Evolutionary conservation across 2,113 vertebrate species (phyloP), one percentile per base, ranked within the genome.

Genomic region (Atherinomorus stipes): DNA sequence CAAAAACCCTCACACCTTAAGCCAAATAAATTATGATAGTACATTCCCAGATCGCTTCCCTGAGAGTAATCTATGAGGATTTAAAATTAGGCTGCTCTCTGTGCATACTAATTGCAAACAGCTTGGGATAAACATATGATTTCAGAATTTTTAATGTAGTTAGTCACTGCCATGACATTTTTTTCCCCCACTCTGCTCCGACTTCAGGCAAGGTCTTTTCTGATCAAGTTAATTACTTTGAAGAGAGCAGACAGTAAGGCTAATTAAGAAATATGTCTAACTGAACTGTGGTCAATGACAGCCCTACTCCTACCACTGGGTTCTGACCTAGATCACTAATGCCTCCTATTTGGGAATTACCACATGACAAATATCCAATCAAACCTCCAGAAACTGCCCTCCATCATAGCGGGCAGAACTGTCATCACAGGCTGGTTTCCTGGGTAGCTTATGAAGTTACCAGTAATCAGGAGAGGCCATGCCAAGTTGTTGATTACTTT

Each of bases 241-340:
- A 88, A 81, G 77, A 53, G 80, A 83, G 89, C 89, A 88, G 86
- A 87, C 88, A 88, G 89, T 76, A 87, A 84, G 82, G 89, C 89
- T 92, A 93, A 92, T 93, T 90, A 90, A 90, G 87, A 90, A 93
- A 89, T 86, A 89, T 84, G 84, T 88, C 85, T 49, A 60, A 83
- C 65, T 89, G 90, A 82, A 88, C 73, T 74, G 56, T 84, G 82
- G 89, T 91, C 87, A 90, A 81, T 88, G 88, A 81, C 86, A 81
- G 88, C 73, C 66, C 54, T 50, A 71, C 71, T 80, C 71, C 84
- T 71, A 84, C 78, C 74, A 83, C 88, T 79, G 86, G 70, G 81
- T 66, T 81, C 68, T 89, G 89, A 91, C 88, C 91, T 75, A 89
- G 63, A 84, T 91, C 84, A 76, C 85, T 85, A 83, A 87, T 86